Base-by-base conservation (phyloP, 2,113 vertebrate species). In the Carassius gibelio region DNA sequence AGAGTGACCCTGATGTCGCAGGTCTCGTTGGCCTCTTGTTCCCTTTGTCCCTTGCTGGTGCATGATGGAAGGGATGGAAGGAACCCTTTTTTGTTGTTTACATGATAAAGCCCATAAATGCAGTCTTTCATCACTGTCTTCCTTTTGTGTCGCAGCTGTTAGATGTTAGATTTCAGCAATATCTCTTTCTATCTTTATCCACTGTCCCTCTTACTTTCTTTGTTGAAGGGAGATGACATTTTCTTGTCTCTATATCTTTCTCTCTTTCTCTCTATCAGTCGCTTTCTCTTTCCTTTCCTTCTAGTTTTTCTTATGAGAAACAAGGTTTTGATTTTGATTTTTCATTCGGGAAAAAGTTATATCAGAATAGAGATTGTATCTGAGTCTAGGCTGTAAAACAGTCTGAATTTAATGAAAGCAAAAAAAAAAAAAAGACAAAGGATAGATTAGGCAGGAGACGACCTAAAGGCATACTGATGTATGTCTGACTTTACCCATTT, bases 341-440 rank as follows among this genome's bases (percentile, higher is more conserved):
- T 79, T 48, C n/a, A 6, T 64, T 30, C 11, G 42, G 74, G 81
- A 78, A 69, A 74, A 83, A 74, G 68, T 83, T 66, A 77, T 59
- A 42, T 59, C 42, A 61, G 50, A 83, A 80, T 61, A 48, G 38
- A 79, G 62, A 81, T 74, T 48, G 57, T 57, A 74, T 87, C 34
- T 79, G 75, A 68, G 74, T 84, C 36, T 75, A 57, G 45, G 83
- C 69, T 87, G 68, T 89, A 83, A 79, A 83, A 87, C 81, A 76
- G 74, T 45, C 76, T 52, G 77, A 68, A 55, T 75, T 30, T 76
- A 82, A 89, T 87, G 74, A 85, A 89, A 87, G 82, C 7, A 8
- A 81, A 85, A 82, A 78, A 76, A 72, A 8, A 81, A 85, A 82
- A 78, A 76, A 72, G 17, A 88, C 55, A 75, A 85, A 85, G 30